These are phyloP conservation scores for Clytia hemisphaerica DNA, from an alignment of 30 jellyfish, hydroid and myxozoan species.

Conservation along the genomic window DNA sequence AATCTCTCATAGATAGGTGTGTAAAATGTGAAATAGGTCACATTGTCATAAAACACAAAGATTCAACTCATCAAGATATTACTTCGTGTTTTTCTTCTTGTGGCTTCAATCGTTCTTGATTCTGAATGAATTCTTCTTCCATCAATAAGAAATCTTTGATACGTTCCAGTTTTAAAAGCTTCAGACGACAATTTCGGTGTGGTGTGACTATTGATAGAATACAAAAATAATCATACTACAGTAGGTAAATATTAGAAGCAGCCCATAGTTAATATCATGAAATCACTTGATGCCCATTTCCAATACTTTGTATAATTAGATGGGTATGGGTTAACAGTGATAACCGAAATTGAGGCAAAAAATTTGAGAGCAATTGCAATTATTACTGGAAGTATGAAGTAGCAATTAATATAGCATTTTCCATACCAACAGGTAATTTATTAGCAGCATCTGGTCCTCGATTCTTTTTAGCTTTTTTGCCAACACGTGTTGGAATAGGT, in stretches of 20 bases:
- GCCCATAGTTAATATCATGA: neutral
- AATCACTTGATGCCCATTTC: neutral
- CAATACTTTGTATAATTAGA: too few relatives aligned
- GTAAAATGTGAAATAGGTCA: neutral
- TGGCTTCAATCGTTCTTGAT: constrained; percentile 90
- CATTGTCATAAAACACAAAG: neutral
- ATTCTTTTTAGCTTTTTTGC: constrained; percentile 61
- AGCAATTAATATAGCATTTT: too few relatives aligned
- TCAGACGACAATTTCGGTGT: constrained; percentile 86
- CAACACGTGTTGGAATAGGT: constrained; percentile 96
- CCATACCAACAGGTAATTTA: constrained; percentile 90
- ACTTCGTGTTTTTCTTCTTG: constrained; percentile 96
- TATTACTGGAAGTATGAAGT: neutral
- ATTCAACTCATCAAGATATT: too few relatives aligned
- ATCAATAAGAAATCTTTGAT: constrained; percentile 78
- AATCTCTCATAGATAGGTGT: too few relatives aligned
- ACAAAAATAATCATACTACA: neutral
- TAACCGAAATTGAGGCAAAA: too few relatives aligned
- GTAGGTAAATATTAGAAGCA: neutral
- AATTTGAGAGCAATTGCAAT: too few relatives aligned
- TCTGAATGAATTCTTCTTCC: constrained; percentile 95
- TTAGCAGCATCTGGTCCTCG: constrained; percentile 95
- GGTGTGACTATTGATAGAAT: constrained; percentile 97
- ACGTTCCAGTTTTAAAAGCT: constrained; percentile 72
- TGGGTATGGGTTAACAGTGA: too few relatives aligned